Conservation (phyloP, 2,888 invertebrate genomes). For the Argyresthia goedartella region DNA sequence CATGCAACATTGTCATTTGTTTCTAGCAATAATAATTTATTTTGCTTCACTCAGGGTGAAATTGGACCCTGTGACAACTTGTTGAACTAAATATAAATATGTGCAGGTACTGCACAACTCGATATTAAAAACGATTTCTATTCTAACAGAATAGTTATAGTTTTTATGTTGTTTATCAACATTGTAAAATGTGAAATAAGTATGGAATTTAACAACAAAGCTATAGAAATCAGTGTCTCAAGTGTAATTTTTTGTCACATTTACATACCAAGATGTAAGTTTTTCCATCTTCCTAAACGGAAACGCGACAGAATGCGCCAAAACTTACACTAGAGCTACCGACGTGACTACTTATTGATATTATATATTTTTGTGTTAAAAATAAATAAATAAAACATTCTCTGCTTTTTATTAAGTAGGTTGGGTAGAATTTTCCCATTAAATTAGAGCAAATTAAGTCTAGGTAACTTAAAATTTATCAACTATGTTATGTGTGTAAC, state of each 20-base stretch:
- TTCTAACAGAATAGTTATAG: neutral
- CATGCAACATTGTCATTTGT: too few relatives aligned
- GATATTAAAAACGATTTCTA: neutral
- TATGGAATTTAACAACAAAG: slow-evolving; percentile 34
- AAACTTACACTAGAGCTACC: slow-evolving; percentile 5
- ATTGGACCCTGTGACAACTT: neutral
- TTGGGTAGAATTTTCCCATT: too few relatives aligned
- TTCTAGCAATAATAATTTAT: neutral
- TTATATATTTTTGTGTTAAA: slow-evolving; percentile 67
- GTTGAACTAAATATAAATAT: neutral
- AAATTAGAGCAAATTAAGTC: too few relatives aligned
- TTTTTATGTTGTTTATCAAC: slow-evolving; percentile 51
- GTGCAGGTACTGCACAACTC: slow-evolving; percentile 26
- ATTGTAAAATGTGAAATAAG: slow-evolving; percentile 47
- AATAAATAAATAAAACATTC: slow-evolving; percentile 37
- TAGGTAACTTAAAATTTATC: too few relatives aligned
- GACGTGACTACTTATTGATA: slow-evolving; percentile 64
- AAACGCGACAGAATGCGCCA: too few relatives aligned
- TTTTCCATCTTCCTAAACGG: too few relatives aligned
- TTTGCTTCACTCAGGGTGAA: neutral
- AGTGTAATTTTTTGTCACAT: neutral
- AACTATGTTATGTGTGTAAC: too few relatives aligned
- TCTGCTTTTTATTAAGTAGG: neutral
- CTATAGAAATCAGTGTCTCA: slow-evolving; percentile 35
- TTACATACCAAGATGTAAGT: neutral